Evolutionary conservation across 2,113 vertebrate species (phyloP).

Genomic region (Eudorcas thomsonii): DNA sequence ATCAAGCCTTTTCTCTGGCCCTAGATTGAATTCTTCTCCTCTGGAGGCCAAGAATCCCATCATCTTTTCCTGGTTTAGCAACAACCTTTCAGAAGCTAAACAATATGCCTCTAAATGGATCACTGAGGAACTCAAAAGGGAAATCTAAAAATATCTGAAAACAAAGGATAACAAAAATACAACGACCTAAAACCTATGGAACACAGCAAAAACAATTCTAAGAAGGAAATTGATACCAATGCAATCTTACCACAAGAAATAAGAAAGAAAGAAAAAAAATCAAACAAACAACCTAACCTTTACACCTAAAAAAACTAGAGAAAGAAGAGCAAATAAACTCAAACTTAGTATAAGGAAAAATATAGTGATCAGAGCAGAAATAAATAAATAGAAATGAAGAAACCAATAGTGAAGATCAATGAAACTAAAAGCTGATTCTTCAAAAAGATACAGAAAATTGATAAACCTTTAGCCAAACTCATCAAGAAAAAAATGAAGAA

Average conservation of each 20-base stretch:
- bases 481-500: neutral
- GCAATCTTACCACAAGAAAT: neutral
- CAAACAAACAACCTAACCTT: neutral
- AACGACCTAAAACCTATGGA: neutral
- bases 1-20: too few relatives aligned
- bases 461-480: neutral
- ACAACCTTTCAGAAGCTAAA: neutral
- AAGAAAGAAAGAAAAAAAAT: neutral
- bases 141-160: neutral
- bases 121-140: neutral
- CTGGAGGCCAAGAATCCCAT: accelerated
- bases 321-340: neutral
- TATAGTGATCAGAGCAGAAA: neutral
- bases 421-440: neutral
- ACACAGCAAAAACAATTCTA: neutral
- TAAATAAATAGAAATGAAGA: neutral
- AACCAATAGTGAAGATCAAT: neutral
- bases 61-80: too few relatives aligned
- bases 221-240: neutral
- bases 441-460: neutral
- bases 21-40: too few relatives aligned
- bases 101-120: neutral
- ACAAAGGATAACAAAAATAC: neutral
- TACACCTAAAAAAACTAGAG: neutral
- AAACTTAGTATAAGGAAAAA: neutral